Evolutionary conservation across 2,888 invertebrate genomes (phyloP).

Genomic region (Drosophila lacicola): DNA sequence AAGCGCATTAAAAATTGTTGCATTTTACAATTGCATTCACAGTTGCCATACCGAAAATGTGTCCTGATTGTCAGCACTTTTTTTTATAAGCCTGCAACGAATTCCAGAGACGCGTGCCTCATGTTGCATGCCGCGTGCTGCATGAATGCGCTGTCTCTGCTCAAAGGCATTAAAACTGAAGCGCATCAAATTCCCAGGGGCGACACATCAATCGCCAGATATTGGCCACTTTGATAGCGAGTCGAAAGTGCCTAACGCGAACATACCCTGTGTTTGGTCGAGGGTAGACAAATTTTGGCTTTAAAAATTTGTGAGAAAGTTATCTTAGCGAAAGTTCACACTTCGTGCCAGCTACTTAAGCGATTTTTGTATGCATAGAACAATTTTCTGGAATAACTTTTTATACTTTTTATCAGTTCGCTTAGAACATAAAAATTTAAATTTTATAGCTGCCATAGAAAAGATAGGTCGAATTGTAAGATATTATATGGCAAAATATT

Average conservation of each 20-base stretch:
- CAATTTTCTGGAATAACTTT: too few species aligned
- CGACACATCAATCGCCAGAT: slow-evolving; percentile 29
- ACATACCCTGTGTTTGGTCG: slow-evolving; percentile 6
- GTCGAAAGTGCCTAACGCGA: background rate
- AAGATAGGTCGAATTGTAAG: too few species aligned
- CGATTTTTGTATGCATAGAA: too few species aligned
- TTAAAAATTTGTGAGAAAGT: too few species aligned
- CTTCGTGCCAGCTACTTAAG: too few species aligned
- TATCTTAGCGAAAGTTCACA: too few species aligned
- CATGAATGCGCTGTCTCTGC: slow-evolving; percentile 25
- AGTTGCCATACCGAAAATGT: slow-evolving; percentile 52
- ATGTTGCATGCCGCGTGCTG: slow-evolving; percentile 9
- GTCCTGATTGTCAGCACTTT: slow-evolving; percentile 46
- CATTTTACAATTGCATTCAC: slow-evolving; percentile 62
- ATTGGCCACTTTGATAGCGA: slow-evolving; percentile 19
- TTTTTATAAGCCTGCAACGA: slow-evolving; percentile 47
- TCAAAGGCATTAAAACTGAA: slow-evolving; percentile 30
- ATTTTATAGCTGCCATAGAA: too few species aligned
- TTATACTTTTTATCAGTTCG: too few species aligned
- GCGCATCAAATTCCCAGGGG: slow-evolving; percentile 20
- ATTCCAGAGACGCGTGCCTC: slow-evolving; percentile 16
- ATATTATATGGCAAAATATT: too few species aligned
- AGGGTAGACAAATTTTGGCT: too few species aligned
- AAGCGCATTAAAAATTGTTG: slow-evolving; percentile 80
- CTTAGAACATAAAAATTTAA: too few species aligned